Evolutionary conservation across 2,888 invertebrate species (phyloP).

Genomic region (Celastrina argiolus): DNA sequence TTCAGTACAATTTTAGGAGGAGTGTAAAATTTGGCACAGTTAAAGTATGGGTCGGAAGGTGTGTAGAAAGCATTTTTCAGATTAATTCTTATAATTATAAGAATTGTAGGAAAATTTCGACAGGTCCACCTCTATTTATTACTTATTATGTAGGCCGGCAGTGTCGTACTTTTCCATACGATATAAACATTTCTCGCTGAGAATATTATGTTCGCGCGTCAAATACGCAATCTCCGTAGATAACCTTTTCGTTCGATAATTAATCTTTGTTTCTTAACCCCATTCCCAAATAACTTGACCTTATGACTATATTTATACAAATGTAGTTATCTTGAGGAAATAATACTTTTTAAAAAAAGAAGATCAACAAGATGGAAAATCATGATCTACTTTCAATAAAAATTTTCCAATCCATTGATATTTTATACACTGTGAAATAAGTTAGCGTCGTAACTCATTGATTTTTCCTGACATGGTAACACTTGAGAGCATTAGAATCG

Average conservation of each 20-base stretch:
- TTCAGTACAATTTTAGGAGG: no score
- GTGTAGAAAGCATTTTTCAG: no score
- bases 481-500: no score
- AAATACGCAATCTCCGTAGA: neutral
- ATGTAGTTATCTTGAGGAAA: neutral
- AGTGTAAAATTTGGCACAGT: no score
- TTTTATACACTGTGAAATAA: neutral
- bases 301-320: neutral
- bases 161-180: slow-evolving; percentile 51
- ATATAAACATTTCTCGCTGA: slow-evolving; percentile 38
- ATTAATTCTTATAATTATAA: no score
- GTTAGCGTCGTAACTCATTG: neutral
- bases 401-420: neutral
- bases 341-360: neutral
- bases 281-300: neutral
- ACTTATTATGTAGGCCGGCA: no score
- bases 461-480: no score
- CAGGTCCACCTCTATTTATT: slow-evolving; percentile 16
- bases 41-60: no score
- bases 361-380: neutral
- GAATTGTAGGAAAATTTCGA: no score
- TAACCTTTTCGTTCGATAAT: slow-evolving; percentile 15
- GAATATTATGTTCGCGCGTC: neutral
- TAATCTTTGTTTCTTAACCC: neutral
- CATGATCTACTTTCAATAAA: neutral